Percentiles rank a stretch among this genome's conserved stretches.
Evolutionary conservation across 2,797 vertebrate genomes (phyloP).

Genomic region (Acomys russatus): DNA sequence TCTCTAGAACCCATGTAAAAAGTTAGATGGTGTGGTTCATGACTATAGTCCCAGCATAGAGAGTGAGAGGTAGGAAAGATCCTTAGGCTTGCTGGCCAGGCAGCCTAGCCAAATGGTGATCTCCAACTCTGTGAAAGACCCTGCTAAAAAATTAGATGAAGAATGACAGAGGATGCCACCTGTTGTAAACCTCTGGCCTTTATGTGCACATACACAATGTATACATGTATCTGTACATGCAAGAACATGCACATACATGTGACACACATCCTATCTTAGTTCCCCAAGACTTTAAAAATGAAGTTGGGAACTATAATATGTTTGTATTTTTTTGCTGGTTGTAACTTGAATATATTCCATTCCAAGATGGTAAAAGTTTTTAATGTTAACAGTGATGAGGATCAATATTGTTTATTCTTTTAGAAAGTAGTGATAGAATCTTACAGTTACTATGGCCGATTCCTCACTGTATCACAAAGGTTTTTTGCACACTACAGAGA

Average conservation of each 20-base stretch:
- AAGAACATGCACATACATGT: neutral
- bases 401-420: neutral
- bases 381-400: neutral
- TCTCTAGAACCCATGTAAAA: neutral
- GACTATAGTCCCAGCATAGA: neutral
- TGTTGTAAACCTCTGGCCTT: neutral
- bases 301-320: neutral
- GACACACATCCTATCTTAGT: neutral
- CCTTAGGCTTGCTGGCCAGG: neutral
- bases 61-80: neutral
- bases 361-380: neutral
- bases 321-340: conserved; percentile 12
- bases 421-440: neutral
- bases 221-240: neutral
- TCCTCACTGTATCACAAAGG: neutral
- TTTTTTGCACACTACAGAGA: neutral
- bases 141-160: neutral
- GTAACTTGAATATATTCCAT: neutral
- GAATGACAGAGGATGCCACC: neutral
- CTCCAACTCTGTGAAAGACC: neutral
- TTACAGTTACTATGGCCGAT: neutral
- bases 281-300: neutral
- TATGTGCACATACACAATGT: neutral
- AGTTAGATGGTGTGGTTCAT: neutral
- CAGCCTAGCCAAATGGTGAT: neutral